Percentiles rank a stretch among this genome's conserved stretches.
phyloP scores from a whole-genome alignment of 2,797 vertebrate genomes.

The Muscicapa comitata region DNA sequence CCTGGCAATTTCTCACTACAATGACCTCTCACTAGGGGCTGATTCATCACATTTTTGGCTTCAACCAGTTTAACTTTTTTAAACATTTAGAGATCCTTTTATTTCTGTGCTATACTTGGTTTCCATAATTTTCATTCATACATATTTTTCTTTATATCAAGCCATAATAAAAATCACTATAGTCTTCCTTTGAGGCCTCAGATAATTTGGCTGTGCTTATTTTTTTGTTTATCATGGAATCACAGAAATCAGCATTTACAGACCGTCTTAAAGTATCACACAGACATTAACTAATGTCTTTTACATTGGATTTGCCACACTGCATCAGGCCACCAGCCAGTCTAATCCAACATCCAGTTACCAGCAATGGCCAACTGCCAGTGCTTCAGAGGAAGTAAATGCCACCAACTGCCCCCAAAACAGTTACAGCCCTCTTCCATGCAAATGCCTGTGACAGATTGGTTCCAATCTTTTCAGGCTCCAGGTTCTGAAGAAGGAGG shows the following conservation, averaged over 20 bases:
- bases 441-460: background rate
- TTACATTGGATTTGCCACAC: background rate
- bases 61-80: background rate
- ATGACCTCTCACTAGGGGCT: background rate
- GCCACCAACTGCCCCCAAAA: background rate
- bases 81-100: background rate
- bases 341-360: background rate
- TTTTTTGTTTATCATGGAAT: background rate
- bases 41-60: background rate
- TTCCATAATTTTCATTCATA: background rate
- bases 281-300: background rate
- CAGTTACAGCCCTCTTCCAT: background rate
- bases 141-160: background rate
- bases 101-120: background rate
- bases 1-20: background rate
- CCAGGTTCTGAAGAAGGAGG: background rate
- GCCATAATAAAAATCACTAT: background rate
- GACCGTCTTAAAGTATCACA: background rate
- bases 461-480: background rate
- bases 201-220: background rate
- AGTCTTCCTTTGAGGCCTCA: background rate
- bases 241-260: background rate
- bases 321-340: background rate
- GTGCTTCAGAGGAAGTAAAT: background rate
- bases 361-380: background rate